Evolutionary conservation across 2,797 vertebrate genomes (phyloP).

Genomic region (Crocidura indochinensis): DNA sequence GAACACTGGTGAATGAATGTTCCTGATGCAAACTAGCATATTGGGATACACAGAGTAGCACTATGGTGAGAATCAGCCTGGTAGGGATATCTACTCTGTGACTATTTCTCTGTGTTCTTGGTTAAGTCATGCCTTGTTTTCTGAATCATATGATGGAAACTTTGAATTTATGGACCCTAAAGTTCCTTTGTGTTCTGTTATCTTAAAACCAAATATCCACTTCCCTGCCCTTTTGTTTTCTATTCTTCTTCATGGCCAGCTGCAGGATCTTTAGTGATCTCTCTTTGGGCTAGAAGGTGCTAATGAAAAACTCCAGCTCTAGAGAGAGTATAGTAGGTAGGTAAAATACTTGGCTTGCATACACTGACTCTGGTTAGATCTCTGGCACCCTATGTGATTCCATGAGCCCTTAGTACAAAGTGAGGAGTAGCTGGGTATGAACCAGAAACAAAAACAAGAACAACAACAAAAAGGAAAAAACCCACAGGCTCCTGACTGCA

Average conservation of each 20-base stretch:
- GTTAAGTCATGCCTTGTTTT: background rate
- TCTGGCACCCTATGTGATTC: no score
- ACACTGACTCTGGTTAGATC: no score
- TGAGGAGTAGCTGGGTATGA: no score
- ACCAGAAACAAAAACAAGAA: no score
- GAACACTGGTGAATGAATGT: background rate
- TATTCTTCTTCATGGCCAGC: background rate
- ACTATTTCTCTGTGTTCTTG: background rate
- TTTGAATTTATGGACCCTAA: background rate
- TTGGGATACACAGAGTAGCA: background rate
- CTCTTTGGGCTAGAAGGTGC: background rate
- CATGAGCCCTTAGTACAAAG: no score
- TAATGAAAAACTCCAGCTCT: background rate
- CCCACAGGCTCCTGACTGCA: background rate
- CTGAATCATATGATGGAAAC: constrained; percentile 29
- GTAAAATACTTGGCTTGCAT: no score
- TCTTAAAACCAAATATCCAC: background rate
- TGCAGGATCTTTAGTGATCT: background rate
- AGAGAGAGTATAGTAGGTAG: no score
- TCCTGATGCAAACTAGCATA: background rate
- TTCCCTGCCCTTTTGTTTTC: background rate
- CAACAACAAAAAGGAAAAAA: no score
- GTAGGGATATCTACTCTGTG: background rate
- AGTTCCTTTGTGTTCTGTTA: background rate
- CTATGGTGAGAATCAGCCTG: background rate